Percentiles rank a stretch among this genome's conserved stretches.
Evolutionary conservation across 2,797 vertebrate species (phyloP).

Genomic region (Coccyzus lansbergi): DNA sequence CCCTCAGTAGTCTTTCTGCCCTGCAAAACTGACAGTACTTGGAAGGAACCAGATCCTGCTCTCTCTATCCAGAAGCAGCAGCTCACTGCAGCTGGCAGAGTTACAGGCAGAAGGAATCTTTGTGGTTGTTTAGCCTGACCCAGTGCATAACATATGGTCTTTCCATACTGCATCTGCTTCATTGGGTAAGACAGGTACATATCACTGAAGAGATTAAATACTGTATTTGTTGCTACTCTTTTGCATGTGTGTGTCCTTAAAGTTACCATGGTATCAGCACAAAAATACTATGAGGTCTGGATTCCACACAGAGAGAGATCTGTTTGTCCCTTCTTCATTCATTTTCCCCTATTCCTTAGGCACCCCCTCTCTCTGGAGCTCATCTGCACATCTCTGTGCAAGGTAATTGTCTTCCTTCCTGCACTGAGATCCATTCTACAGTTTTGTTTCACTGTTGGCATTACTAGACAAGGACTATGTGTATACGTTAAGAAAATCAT

Average conservation of each 20-base stretch:
- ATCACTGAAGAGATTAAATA: neutral
- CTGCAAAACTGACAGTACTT: neutral
- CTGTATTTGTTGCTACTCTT: neutral
- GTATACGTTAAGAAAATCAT: neutral
- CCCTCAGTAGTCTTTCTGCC: neutral
- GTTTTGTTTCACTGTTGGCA: neutral
- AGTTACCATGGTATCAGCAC: conserved; percentile 20
- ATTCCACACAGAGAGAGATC: neutral
- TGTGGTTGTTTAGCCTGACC: neutral
- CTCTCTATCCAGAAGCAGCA: neutral
- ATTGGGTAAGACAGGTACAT: neutral
- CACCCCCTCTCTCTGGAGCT: neutral
- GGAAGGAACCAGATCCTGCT: neutral
- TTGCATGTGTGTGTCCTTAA: neutral
- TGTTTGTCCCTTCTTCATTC: neutral
- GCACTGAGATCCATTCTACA: neutral
- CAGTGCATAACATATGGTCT: fast-evolving
- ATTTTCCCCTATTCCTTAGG: neutral
- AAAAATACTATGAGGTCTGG: neutral
- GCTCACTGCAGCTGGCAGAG: neutral
- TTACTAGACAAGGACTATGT: neutral
- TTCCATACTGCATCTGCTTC: neutral
- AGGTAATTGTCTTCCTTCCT: neutral
- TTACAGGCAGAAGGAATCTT: neutral
- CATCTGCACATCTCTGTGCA: neutral